These are phyloP conservation scores for Drosophila greeni DNA, from an alignment of 2,888 invertebrate species.

Conservation along the genomic window DNA sequence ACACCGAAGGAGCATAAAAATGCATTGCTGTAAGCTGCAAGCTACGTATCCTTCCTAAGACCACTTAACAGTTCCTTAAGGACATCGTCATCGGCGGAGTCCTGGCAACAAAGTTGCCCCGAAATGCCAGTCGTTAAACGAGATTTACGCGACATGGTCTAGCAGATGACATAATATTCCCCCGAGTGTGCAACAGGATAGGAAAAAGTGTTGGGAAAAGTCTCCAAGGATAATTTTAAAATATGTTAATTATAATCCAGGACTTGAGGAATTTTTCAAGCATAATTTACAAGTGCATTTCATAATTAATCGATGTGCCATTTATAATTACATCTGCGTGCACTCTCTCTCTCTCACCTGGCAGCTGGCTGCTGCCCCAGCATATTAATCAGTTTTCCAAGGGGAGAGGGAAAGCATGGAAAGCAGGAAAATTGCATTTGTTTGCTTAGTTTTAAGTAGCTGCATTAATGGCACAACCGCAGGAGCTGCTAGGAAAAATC, in stretches of 20 bases:
- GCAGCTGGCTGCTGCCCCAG: neutral
- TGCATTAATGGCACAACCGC: conserved; percentile 11
- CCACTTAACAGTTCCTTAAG: conserved; percentile 51
- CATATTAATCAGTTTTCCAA: conserved; percentile 17
- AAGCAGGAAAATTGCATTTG: conserved; percentile 19
- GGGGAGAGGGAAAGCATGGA: no score
- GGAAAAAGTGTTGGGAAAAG: conserved; percentile 7
- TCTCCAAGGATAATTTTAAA: neutral
- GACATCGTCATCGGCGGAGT: neutral
- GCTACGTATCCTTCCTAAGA: conserved; percentile 30
- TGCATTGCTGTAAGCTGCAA: conserved; percentile 2
- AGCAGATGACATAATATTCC: conserved; percentile 46
- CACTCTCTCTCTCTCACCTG: conserved; percentile 1
- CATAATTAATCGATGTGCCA: conserved; percentile 12
- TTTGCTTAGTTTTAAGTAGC: conserved; percentile 32
- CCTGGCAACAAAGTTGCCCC: conserved; percentile 34
- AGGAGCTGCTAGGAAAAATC: conserved; percentile 26
- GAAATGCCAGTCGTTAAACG: conserved; percentile 49
- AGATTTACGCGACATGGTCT: conserved; percentile 43
- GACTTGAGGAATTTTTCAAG: neutral
- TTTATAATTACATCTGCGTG: conserved; percentile 11
- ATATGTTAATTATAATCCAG: neutral
- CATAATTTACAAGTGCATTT: neutral
- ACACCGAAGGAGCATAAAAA: conserved; percentile 53
- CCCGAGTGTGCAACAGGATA: conserved; percentile 31